phyloP scores from a whole-genome alignment of 2,113 vertebrate genomes.

The Hyperoodon ampullatus region DNA sequence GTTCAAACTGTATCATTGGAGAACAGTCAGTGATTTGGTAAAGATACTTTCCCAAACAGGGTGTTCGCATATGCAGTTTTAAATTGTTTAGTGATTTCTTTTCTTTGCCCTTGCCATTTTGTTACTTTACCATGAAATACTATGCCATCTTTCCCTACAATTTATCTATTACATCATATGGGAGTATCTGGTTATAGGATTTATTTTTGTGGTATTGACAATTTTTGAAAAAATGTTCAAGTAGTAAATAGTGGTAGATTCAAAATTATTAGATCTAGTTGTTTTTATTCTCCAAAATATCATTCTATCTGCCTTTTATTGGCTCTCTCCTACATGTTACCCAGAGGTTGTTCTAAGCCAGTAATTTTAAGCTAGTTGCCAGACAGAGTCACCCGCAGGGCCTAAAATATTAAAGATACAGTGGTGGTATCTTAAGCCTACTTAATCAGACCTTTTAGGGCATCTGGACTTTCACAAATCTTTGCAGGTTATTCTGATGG shows the following conservation, averaged over 20 bases:
- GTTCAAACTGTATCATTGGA: not conserved
- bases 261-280: constrained; percentile 2
- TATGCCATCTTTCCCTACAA: too few species aligned
- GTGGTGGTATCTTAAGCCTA: not conserved
- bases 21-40: not conserved
- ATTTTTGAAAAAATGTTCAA: not conserved
- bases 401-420: not conserved
- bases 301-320: not conserved
- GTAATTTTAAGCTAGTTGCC: not conserved
- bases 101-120: constrained; percentile 6
- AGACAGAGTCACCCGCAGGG: not conserved
- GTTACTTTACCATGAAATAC: not conserved
- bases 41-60: not conserved
- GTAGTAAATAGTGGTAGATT: not conserved
- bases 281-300: not conserved
- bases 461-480: not conserved
- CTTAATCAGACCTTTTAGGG: not conserved
- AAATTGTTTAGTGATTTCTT: constrained; percentile 42
- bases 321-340: not conserved
- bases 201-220: not conserved
- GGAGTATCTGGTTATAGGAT: not conserved
- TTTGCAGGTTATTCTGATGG: not conserved
- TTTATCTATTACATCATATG: not conserved
- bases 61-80: not conserved
- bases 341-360: not conserved